These are phyloP conservation scores for Drosophila buzzatii DNA, from an alignment of 2,888 invertebrate species.

Conservation along the genomic window DNA sequence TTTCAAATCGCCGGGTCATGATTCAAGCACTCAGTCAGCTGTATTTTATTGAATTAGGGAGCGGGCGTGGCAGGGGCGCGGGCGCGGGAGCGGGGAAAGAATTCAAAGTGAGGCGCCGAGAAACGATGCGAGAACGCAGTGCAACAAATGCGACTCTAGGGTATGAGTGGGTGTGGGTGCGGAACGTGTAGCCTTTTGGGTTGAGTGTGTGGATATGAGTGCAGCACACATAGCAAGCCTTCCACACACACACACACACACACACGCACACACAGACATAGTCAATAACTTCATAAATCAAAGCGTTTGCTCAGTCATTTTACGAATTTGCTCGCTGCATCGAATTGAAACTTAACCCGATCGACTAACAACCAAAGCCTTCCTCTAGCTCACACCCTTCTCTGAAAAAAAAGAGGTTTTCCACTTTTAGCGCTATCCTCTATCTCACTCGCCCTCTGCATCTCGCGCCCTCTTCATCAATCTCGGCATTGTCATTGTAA, in stretches of 20 bases:
- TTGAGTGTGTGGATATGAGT: constrained; percentile 31
- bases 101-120: neutral
- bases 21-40: constrained; percentile 80
- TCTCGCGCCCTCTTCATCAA: neutral
- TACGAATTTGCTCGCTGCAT: constrained; percentile 76
- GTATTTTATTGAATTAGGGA: constrained; percentile 76
- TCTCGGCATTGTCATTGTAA: constrained; percentile 9
- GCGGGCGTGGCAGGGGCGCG: neutral
- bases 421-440: neutral
- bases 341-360: constrained; percentile 55
- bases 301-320: constrained; percentile 81
- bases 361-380: constrained; percentile 11
- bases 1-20: constrained; percentile 78
- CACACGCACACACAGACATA: constrained; percentile 20
- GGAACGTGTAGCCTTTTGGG: neutral
- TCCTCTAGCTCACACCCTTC: neutral
- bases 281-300: constrained; percentile 78
- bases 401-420: neutral
- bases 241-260: constrained; percentile 12
- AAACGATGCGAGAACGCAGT: constrained; percentile 24
- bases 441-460: neutral
- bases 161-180: constrained; percentile 10
- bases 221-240: constrained; percentile 18
- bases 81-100: neutral
- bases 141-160: constrained; percentile 71